Evolutionary conservation across 2,113 vertebrate species (phyloP).

Genomic region (Phaethon lepturus): DNA sequence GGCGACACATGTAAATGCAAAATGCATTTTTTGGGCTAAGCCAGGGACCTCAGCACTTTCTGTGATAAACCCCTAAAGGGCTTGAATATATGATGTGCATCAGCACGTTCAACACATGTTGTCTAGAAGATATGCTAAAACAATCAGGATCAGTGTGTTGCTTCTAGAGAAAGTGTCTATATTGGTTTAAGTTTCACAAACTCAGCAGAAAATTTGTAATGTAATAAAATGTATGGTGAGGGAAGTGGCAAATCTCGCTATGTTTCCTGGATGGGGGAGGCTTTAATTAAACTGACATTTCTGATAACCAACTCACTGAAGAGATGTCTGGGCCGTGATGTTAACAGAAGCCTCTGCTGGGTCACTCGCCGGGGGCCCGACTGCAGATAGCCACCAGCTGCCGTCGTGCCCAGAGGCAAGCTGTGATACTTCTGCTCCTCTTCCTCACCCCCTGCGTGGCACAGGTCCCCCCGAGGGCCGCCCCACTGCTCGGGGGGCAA

Average conservation of each 20-base stretch:
- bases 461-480: not conserved
- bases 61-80: not conserved
- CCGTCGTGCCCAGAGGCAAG: not conserved
- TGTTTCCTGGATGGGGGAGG: not conserved
- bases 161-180: not conserved
- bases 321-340: not conserved
- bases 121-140: not conserved
- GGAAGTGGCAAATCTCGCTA: not conserved
- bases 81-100: rapidly evolving
- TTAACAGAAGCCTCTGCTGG: not conserved
- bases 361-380: not conserved
- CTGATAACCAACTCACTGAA: not conserved
- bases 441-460: not conserved
- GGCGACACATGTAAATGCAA: rapidly evolving
- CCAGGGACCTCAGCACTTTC: not conserved
- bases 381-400: not conserved
- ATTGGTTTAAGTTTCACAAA: not conserved
- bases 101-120: rapidly evolving
- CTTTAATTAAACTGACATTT: slow-evolving; percentile 7
- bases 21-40: not conserved
- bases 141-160: not conserved
- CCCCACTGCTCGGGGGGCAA: not conserved
- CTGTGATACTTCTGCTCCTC: not conserved
- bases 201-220: not conserved
- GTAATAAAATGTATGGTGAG: rapidly evolving